Percentiles rank a stretch among this genome's conserved stretches.
These are phyloP conservation scores for Bos indicus DNA, from an alignment of 2,113 vertebrate genomes.

Conservation along the genomic window DNA sequence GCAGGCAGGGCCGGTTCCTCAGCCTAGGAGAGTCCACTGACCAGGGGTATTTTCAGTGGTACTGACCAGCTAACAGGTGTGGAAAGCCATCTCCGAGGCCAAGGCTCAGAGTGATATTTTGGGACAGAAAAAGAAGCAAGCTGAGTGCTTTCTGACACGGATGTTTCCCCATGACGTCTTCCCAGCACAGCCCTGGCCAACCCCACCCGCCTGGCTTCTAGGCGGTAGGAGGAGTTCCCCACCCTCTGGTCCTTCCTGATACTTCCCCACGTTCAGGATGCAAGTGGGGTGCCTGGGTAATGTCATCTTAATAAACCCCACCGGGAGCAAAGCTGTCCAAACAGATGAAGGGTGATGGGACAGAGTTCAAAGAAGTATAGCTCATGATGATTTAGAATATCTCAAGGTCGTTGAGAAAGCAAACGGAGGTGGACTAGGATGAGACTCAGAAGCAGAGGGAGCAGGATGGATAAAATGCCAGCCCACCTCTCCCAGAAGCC, in stretches of 20 bases:
- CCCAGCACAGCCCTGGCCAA: neutral
- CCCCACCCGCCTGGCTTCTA: neutral
- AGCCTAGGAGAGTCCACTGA: neutral
- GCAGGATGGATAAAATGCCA: rapidly evolving
- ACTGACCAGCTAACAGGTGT: rapidly evolving
- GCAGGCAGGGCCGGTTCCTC: slow-evolving; percentile 18
- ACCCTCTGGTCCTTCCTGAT: neutral
- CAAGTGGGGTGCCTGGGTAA: neutral
- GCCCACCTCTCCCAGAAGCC: too few relatives aligned
- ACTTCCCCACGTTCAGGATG: neutral
- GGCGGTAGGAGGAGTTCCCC: rapidly evolving
- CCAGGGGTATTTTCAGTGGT: neutral
- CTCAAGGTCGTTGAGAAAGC: neutral
- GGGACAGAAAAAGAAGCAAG: neutral
- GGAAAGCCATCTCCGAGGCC: neutral
- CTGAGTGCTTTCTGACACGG: neutral
- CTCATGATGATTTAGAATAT: neutral
- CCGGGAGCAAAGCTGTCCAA: rapidly evolving
- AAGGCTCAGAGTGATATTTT: neutral
- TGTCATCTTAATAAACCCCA: neutral
- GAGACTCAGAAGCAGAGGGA: neutral
- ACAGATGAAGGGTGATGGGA: rapidly evolving
- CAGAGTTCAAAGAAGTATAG: neutral
- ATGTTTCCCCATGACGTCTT: neutral
- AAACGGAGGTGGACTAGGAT: rapidly evolving